Evolutionary conservation across 2,888 invertebrate genomes (phyloP), one percentile per base, ranked within the genome.

Genomic region (Dioctria rufipes): DNA sequence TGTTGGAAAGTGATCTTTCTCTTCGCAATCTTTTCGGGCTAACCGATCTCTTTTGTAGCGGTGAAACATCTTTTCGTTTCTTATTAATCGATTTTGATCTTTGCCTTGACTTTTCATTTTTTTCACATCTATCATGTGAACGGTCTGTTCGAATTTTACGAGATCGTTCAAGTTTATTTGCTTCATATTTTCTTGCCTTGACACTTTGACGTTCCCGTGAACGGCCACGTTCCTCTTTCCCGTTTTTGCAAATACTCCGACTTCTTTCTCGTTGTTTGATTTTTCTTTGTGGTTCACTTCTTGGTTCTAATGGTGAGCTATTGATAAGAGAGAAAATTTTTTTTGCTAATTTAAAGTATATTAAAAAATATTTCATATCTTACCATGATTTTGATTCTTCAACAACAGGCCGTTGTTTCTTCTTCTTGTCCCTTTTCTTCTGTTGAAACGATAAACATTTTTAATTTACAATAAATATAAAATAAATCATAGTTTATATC

Each of bases 371-470:
- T 1, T 58, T 40, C 9, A 43, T 42, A 51, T 8, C 86, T 86
- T 86, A 92, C 92, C 91, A 91, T 83, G 91, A 91, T 84, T 90
- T 89, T 40, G 91, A 91, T 85, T 91, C 91, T 80, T 91, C 91
- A 71, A 91, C 90, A 61, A 90, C 89, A 80, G 90, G 90, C 83
- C 90, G 90, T 75, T 86, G 85, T 83, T 90, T 90, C 86, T 91
- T 91, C 89, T 91, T 92, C 88, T 92, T 92, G 79, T 86, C 86
- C 83, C 90, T 90, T 87, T 91, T 92, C 89, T 91, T 92, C 91
- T 92, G 90, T 88, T 88, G 51, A 81, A 83, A 82, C 25, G 13
- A 46, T 63, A 63, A 61, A 79, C 58, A 46, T 82, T 71, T 25
- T 82, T 37, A 54, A 82, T 80, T 81, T 25, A 25, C 25, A 25